These are phyloP conservation scores for Antheraea assamensis DNA, from an alignment of 2,888 invertebrate genomes.

Conservation along the genomic window DNA sequence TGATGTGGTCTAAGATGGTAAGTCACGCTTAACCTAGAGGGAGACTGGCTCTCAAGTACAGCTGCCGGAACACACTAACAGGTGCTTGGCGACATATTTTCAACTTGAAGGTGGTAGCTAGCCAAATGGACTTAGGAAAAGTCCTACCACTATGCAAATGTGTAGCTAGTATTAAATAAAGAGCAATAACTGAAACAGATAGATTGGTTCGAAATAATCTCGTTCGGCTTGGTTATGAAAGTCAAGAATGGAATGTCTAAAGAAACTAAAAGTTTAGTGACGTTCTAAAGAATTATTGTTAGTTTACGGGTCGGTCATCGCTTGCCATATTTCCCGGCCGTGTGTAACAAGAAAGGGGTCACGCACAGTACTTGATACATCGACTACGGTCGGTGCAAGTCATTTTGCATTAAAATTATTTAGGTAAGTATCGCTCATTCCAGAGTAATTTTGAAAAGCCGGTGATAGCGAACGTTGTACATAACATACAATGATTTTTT, in stretches of 20 bases:
- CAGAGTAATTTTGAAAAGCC: not conserved
- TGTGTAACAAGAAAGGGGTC: constrained; percentile 9
- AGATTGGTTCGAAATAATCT: no score
- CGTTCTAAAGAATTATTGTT: not conserved
- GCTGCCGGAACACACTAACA: no score
- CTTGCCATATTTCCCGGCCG: not conserved
- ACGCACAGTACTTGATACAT: constrained; percentile 1
- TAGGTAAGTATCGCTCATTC: not conserved
- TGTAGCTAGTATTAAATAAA: no score
- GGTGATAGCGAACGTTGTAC: not conserved
- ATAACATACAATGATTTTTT: not conserved
- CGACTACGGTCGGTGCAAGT: not conserved
- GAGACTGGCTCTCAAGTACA: no score
- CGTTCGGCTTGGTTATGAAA: no score
- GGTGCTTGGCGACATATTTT: no score
- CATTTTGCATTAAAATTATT: constrained; percentile 9
- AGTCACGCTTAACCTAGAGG: no score
- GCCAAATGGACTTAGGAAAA: no score
- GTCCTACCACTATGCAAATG: no score
- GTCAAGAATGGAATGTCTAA: not conserved
- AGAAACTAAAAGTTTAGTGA: not conserved
- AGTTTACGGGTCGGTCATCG: not conserved
- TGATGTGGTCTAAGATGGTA: no score
- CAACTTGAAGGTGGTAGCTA: no score
- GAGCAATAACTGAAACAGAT: no score